phyloP scores from a whole-genome alignment of 2,888 invertebrate species.

The Tiliacea citrago region DNA sequence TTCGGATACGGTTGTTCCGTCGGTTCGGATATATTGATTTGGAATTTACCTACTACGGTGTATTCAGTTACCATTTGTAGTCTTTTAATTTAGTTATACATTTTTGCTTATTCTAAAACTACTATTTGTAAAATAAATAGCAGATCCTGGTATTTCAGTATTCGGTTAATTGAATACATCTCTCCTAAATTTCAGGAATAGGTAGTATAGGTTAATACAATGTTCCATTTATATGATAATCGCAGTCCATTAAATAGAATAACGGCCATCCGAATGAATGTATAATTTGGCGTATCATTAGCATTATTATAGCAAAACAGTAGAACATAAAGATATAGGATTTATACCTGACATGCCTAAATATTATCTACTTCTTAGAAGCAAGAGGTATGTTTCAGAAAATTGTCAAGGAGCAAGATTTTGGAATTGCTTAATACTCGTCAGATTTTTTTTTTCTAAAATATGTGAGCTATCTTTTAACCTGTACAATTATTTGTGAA shows the following conservation, averaged over 20 bases:
- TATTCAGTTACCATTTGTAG: background rate
- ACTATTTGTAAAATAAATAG: background rate
- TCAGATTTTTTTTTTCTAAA: no score
- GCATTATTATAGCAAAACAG: constrained; percentile 38
- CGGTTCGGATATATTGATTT: background rate
- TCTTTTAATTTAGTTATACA: background rate
- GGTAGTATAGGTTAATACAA: constrained; percentile 48
- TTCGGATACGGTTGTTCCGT: constrained; percentile 3
- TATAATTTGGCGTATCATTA: constrained; percentile 56
- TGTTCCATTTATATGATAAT: constrained; percentile 59
- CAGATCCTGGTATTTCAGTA: background rate
- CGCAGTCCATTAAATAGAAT: constrained; percentile 55
- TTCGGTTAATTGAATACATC: constrained; percentile 31
- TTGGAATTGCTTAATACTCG: background rate
- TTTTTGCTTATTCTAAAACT: background rate
- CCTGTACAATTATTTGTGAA: no score
- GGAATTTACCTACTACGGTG: background rate
- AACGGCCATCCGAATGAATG: constrained; percentile 57
- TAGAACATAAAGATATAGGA: constrained; percentile 8
- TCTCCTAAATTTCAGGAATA: constrained; percentile 41
- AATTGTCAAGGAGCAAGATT: constrained; percentile 3
- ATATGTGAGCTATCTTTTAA: background rate
- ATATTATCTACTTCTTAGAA: constrained; percentile 28
- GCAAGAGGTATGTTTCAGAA: constrained; percentile 52
- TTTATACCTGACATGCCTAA: constrained; percentile 5